Base-by-base conservation (phyloP, 1,140 invertebrate genomes). In the Papilio helenus region DNA sequence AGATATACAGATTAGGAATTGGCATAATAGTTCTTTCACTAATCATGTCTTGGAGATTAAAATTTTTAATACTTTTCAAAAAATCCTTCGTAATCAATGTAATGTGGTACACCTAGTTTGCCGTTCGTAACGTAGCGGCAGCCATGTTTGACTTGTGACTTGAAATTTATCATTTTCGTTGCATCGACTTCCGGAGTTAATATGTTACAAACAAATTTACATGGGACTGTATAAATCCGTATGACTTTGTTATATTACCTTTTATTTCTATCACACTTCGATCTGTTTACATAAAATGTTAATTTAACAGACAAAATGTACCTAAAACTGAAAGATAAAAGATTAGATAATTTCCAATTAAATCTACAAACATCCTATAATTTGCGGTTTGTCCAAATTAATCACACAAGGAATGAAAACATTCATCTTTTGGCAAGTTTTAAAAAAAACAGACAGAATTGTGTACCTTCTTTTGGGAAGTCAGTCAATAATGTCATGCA, bases 161-260 rank as follows among this genome's bases (percentile, higher is more conserved):
- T 74, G 8, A 26, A 49, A 74, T 46, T 49, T 49, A 46, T 74
- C 72, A 74, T 16, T 49, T 74, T 49, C 20, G 44, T 74, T 74
- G 72, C 72, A 74, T 74, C 72, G 72, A 74, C 44, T 44, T 74
- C 72, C 44, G 44, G 44, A 29, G 10, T 23, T 74, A 23, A 0
- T 29, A 10, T 20, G n/a, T 73, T 49, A 12, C 44, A 44, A 23
- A 23, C 20, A n/a, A 18, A 72, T 72, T 39, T 72, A 44, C 42
- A 68, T 68, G 61, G 61, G 26, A 68, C 14, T 68, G 61, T 80
- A 80, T 80, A 71, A 76, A 79, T 81, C 42, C 42, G 72, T 76
- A 72, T 58, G 76, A 61, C 9, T 80, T 72, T 46, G 8, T 9
- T 29, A 12, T 14, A 16, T 26, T 61, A 61, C 23, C 55, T 23